Base-by-base conservation (phyloP, 1,140 invertebrate genomes). In the Parasteatoda tepidariorum region DNA sequence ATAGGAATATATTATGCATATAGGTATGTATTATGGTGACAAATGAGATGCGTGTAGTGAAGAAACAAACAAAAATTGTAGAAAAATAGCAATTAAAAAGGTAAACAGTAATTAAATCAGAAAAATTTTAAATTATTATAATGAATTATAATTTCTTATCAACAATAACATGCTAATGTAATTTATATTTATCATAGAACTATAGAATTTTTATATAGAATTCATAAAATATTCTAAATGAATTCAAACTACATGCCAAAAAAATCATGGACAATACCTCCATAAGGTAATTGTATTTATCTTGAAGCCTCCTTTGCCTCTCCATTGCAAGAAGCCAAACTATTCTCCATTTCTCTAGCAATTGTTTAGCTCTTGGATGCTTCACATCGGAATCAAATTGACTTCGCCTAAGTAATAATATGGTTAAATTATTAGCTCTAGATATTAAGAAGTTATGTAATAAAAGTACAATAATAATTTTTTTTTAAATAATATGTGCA, bases 301-400 rank as follows among this genome's bases (percentile, higher is more conserved):
- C 96, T 87, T 98, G 95, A 13, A 99, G 92, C 84, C 96, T 92
- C 67, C 96, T 91, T 90, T 98, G 96, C 87, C 97, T 91, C 88
- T 99, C 97, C 95, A 97, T 97, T 64, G 97, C 95, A 86, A 98
- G 91, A 89, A 98, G 93, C 97, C 97, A 99, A 34, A 99, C 96
- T 85, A 95, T 93, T 83, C 96, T 93, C 97, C 97, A 99, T 89
- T 96, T 96, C 89, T 98, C 97, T 93, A 96, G 97, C 57, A 99
- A 91, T 30, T 94, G 92, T 85, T 96, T 95, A 28, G 97, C 95
- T 84, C 95, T 91, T 33, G 95, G 93, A 85, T 95, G 96, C 85
- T 94, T 93, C 91, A 97, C 97, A 88, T 84, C 71, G 57, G 83
- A 74, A 26, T 84, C 71, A 34, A 9, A n/a, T 33, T 59, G 54